These are phyloP conservation scores for Phengaris arion DNA, from an alignment of 2,888 invertebrate species.

Conservation along the genomic window DNA sequence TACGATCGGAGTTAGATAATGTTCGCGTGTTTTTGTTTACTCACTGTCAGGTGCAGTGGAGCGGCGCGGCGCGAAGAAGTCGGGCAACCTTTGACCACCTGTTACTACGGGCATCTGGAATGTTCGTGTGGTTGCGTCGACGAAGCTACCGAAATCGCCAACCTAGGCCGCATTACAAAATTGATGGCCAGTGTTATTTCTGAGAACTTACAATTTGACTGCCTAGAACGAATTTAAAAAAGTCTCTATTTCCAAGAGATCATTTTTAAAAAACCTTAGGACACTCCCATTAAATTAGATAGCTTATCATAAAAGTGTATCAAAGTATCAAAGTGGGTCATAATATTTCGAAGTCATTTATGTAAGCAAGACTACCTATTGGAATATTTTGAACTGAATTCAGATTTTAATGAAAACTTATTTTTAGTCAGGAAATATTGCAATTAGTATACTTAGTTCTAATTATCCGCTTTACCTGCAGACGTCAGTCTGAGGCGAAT, in stretches of 20 bases:
- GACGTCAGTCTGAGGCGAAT: slow-evolving; percentile 14
- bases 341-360: too few species aligned
- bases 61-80: not conserved
- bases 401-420: not conserved
- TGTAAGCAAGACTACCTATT: too few species aligned
- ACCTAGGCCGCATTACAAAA: slow-evolving; percentile 7
- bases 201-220: not conserved
- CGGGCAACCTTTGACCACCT: slow-evolving; percentile 1
- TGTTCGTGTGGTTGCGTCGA: not conserved
- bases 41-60: not conserved
- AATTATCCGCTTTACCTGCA: not conserved
- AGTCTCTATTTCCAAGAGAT: not conserved
- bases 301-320: too few species aligned
- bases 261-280: not conserved
- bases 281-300: not conserved
- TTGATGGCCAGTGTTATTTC: not conserved
- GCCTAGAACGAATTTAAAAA: not conserved
- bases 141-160: not conserved
- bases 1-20: slow-evolving; percentile 23
- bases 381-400: too few species aligned
- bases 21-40: not conserved
- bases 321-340: too few species aligned
- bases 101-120: not conserved
- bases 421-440: not conserved
- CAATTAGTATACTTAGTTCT: not conserved